phyloP scores from a whole-genome alignment of 2,888 invertebrate species.

The Julus scanicus region DNA sequence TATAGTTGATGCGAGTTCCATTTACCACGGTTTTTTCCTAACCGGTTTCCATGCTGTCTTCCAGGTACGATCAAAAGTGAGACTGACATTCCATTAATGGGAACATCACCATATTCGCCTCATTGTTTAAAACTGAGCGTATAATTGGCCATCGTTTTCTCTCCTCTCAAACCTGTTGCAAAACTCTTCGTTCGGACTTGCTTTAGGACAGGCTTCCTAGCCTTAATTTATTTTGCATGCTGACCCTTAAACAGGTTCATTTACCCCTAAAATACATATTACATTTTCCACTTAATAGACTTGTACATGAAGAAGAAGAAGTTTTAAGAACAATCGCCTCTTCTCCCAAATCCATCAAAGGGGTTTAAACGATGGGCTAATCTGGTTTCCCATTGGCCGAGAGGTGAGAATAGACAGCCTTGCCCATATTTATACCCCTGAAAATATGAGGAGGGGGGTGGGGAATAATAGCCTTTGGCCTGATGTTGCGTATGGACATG shows the following conservation, averaged over 20 bases:
- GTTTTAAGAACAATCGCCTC: conserved; percentile 38
- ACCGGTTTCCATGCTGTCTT: background rate
- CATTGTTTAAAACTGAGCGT: conserved; percentile 30
- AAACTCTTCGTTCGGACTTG: background rate
- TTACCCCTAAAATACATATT: conserved; percentile 30
- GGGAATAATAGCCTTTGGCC: background rate
- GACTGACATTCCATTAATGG: background rate
- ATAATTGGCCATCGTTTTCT: conserved; percentile 17
- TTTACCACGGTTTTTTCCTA: background rate
- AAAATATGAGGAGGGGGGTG: background rate
- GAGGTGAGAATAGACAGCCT: background rate
- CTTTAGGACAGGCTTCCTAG: conserved; percentile 30
- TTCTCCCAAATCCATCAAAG: conserved; percentile 30
- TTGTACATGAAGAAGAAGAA: background rate
- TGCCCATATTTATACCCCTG: background rate
- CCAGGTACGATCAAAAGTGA: background rate
- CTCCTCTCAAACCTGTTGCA: background rate
- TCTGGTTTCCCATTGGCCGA: background rate
- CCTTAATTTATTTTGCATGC: conserved; percentile 28
- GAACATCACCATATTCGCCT: conserved; percentile 7
- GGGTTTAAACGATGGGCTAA: conserved; percentile 29
- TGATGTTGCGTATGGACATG: background rate
- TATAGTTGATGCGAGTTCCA: background rate
- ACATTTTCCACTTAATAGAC: conserved; percentile 36
- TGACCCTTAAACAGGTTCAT: conserved; percentile 42